Evolutionary conservation across 1,140 invertebrate species (phyloP), one percentile per base, ranked within the genome.

Genomic region (Diachasma alloeum): DNA sequence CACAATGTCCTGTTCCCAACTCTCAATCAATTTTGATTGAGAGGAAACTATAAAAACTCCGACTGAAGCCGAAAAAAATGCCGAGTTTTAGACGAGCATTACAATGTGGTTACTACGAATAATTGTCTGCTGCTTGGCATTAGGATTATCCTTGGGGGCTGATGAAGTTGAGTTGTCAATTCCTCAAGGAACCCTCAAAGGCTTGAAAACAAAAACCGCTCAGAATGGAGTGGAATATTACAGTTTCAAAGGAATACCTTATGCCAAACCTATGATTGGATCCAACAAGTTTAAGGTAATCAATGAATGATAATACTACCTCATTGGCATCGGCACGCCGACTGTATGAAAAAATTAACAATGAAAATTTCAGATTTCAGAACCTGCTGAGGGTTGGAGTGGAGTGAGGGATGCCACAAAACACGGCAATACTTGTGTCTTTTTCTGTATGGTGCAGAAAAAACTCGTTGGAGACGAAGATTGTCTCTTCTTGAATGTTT

Each of bases 401-500:
- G 93, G 91, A 9, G 87, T 92, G 9, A 84, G 92, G 0, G 90
- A 94, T 79, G 94, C 92, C 0, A 92, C 92, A 0, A 81, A 91
- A 72, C 91, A 92, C 79, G 91, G 87, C 37, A 76, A 84, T 4
- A 74, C 84, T 4, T 92, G 91, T 80, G 85, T 90, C 5, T 90
- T 83, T 39, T 87, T 79, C 83, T 86, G 91, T 59, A 81, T 87
- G 71, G 72, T 87, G 2, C 59, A 76, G 70, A 72, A 86, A 66
- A 80, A 72, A 13, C n/a, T 86, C 0, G 48, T 91, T 74, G 91
- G 91, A n/a, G 86, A 90, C 24, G 94, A 95, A 83, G 93, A 96
- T 81, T 95, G 94, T 82, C 87, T 96, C 0, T 92, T 92, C 74
- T 82, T 95, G 0, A 94, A 94, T 71, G 91, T 96, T 10, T 94